Percentiles rank a stretch among this genome's conserved stretches.
Conservation (phyloP, 2,888 invertebrate genomes). For the Himalopsyche anomala region DNA sequence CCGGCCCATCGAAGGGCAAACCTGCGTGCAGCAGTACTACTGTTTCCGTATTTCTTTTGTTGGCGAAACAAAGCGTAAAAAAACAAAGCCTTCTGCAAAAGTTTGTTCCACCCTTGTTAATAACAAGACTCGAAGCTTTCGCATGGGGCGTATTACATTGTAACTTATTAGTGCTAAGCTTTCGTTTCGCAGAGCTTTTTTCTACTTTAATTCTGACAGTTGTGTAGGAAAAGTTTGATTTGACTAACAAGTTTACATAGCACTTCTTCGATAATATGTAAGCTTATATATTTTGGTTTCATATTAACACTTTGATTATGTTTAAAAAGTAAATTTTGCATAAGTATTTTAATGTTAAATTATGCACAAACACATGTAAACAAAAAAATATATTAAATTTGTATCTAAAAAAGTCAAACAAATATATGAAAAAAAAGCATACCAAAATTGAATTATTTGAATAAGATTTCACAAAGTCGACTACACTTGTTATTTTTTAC, state of each 20-base stretch:
- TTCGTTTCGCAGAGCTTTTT: constrained; percentile 27
- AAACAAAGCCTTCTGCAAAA: constrained; percentile 55
- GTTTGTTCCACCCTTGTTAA: constrained; percentile 40
- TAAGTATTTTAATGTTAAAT: too few species aligned
- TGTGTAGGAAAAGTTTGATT: constrained; percentile 10
- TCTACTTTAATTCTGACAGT: constrained; percentile 1
- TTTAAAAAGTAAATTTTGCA: too few species aligned
- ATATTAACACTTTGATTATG: too few species aligned
- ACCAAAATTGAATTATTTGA: too few species aligned
- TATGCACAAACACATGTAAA: too few species aligned
- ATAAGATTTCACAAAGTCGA: too few species aligned
- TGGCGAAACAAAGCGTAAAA: constrained; percentile 55
- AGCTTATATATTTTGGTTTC: too few species aligned
- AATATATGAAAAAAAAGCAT: too few species aligned
- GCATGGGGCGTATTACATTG: constrained; percentile 42
- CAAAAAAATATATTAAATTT: too few species aligned
- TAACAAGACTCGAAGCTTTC: constrained; percentile 46
- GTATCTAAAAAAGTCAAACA: too few species aligned
- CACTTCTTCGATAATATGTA: too few species aligned
- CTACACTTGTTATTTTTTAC: too few species aligned
- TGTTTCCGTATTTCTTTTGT: constrained; percentile 48
- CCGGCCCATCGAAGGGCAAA: constrained; percentile 50
- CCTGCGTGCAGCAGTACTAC: constrained; percentile 50
- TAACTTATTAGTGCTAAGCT: constrained; percentile 43
- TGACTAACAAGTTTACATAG: not conserved